These are phyloP conservation scores for Caenorhabditis parvicauda DNA, from an alignment of 2,888 invertebrate genomes.

Conservation along the genomic window DNA sequence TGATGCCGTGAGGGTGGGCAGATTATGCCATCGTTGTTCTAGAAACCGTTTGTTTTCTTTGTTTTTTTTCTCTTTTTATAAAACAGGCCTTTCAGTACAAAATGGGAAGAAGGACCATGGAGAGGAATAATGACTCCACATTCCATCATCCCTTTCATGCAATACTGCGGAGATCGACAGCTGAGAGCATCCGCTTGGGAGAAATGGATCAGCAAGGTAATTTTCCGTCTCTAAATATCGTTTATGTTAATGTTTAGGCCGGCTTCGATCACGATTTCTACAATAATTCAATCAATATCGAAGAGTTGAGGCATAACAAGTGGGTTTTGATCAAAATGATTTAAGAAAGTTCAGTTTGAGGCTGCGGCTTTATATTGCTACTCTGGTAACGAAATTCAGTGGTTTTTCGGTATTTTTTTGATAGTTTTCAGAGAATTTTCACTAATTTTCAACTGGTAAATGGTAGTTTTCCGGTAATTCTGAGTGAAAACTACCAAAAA, in stretches of 20 bases:
- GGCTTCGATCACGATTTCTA: conserved; percentile 53
- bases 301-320: conserved; percentile 59
- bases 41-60: neutral
- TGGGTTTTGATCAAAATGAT: conserved; percentile 12
- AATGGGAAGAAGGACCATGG: conserved; percentile 54
- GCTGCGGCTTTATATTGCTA: too few species aligned
- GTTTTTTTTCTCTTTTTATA: conserved; percentile 7
- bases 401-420: neutral
- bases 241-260: conserved; percentile 11
- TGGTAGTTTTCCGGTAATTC: too few species aligned
- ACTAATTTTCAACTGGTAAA: too few species aligned
- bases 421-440: too few species aligned
- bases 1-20: too few species aligned
- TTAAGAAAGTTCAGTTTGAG: neutral
- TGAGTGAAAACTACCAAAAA: too few species aligned
- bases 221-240: neutral
- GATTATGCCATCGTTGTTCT: too few species aligned
- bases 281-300: conserved; percentile 61
- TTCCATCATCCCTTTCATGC: conserved; percentile 53
- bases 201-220: conserved; percentile 50
- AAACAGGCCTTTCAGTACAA: conserved; percentile 29
- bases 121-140: conserved; percentile 51
- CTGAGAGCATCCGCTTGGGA: conserved; percentile 53
- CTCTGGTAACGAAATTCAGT: too few species aligned
- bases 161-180: conserved; percentile 53